Base-by-base conservation (phyloP, 2,888 invertebrate species). In the Folsomia manolachei region DNA sequence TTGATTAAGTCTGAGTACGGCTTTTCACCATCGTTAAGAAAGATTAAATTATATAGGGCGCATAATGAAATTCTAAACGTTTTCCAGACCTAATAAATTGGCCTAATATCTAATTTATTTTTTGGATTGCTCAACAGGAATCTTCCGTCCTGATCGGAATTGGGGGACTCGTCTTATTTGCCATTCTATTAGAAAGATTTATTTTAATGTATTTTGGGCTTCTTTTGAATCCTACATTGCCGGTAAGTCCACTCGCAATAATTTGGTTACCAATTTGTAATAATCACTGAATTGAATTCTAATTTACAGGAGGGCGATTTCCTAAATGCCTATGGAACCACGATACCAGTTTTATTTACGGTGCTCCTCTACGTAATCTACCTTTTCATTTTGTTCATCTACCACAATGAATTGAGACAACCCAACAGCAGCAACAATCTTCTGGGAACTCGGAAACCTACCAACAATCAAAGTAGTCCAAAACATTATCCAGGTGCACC, bases 341-440 rank as follows among this genome's bases (percentile, higher is more conserved):
- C 72, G 56, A 73, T 74, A 11, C 76, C 78, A 23, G 52, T 78
- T n/a, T 71, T 76, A 62, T 78, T 78, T 72, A 76, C 78, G 52
- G 64, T 70, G 52, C 63, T 76, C 24, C 72, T 78, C 21, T 78
- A 78, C 75, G 66, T 75, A 53, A 71, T 76, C 71, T 78, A 78
- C 72, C 63, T 78, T 70, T 73, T 73, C 65, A 72, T 76, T 27
- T 67, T 76, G 14, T 75, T 76, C 66, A 73, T 73, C 64, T 78
- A 78, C 68, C 76, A 75, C 70, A 74, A 78, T 65, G 75, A 75
- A 70, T 63, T 78, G 63, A 39, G 14, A 14, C 39, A 39, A 14
- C 39, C 4, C 39, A 14, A 9, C 7, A 4, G 7, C 7, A 14
- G 39, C 39, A 39, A 14, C 14, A 14, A 14, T 4, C 39, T 39